Evolutionary conservation across 2,113 vertebrate species (phyloP).

Genomic region (Microtus ochrogaster): DNA sequence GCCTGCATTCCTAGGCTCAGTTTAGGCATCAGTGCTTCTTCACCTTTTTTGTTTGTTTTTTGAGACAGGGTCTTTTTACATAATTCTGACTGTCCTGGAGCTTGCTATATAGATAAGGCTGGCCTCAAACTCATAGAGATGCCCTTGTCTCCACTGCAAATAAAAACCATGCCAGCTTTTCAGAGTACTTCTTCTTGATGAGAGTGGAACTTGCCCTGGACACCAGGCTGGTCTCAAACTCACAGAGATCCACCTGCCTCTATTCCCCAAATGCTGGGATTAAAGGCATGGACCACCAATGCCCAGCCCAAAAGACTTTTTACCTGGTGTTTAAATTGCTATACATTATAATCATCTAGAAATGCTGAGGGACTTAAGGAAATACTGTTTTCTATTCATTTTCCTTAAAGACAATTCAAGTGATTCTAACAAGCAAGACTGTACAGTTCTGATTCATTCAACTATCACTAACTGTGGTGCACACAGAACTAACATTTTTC

Average conservation of each 20-base stretch:
- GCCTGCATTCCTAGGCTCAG: too few species aligned
- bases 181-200: too few species aligned
- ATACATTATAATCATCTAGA: not conserved
- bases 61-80: not conserved
- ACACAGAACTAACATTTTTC: not conserved
- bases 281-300: not conserved
- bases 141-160: too few species aligned
- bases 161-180: too few species aligned
- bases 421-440: not conserved
- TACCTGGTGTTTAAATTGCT: not conserved
- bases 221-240: not conserved
- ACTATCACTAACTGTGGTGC: not conserved
- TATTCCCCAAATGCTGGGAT: not conserved
- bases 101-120: not conserved
- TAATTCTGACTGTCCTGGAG: not conserved
- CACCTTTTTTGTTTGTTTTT: too few species aligned
- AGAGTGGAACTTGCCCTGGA: not conserved
- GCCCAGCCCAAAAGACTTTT: slow-evolving; percentile 18
- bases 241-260: not conserved
- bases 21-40: too few species aligned
- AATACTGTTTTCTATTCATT: not conserved
- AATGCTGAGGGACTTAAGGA: not conserved
- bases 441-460: not conserved
- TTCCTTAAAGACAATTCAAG: not conserved
- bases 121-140: not conserved